Conservation (phyloP, 2,888 invertebrate genomes). For the Chouioia cunea region DNA sequence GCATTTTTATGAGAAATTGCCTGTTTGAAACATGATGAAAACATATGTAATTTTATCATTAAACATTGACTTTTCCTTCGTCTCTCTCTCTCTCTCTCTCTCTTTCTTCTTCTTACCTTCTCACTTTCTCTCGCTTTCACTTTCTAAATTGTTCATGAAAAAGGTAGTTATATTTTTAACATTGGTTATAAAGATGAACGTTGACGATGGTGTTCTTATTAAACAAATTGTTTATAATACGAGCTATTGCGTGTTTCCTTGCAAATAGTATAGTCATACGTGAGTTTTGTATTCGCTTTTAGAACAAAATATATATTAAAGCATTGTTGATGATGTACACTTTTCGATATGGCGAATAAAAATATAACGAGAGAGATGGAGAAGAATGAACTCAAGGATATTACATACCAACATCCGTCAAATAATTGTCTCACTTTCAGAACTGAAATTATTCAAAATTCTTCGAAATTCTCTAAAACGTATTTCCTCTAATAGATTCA, state of each 20-base stretch:
- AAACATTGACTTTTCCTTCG: constrained; percentile 37
- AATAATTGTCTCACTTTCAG: background rate
- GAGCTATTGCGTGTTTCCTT: constrained; percentile 8
- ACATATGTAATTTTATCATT: constrained; percentile 50
- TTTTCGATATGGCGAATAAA: constrained; percentile 4
- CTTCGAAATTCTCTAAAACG: background rate
- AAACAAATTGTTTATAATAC: constrained; percentile 20
- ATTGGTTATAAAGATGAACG: constrained; percentile 40
- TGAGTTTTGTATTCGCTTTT: constrained; percentile 43
- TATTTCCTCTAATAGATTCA: background rate
- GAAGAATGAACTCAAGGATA: constrained; percentile 26
- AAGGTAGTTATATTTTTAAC: constrained; percentile 42
- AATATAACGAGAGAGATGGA: constrained; percentile 29
- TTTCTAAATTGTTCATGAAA: constrained; percentile 33
- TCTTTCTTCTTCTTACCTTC: constrained; percentile 38
- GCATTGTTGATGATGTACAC: constrained; percentile 43
- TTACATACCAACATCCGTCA: constrained; percentile 8
- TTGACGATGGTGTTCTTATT: constrained; percentile 26
- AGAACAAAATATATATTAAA: constrained; percentile 43
- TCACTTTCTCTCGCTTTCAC: constrained; percentile 32
- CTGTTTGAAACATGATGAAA: constrained; percentile 51
- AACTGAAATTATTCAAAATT: background rate
- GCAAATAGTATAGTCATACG: constrained; percentile 14
- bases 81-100: constrained; percentile 45
- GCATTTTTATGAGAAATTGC: constrained; percentile 58